Evolutionary conservation across 1,140 invertebrate species (phyloP).

Genomic region (Danaus plexippus): DNA sequence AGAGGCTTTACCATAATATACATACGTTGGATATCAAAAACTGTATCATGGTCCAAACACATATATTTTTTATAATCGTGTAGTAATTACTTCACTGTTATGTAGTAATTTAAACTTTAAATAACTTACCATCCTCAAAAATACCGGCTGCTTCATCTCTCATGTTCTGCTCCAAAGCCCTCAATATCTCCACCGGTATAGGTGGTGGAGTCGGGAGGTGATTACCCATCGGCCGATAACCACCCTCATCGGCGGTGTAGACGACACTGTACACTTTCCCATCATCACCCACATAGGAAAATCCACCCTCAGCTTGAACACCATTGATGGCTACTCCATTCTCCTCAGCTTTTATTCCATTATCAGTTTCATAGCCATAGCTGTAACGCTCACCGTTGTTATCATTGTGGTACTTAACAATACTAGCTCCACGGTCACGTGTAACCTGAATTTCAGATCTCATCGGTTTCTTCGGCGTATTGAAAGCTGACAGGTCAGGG

Average conservation of each 20-base stretch:
- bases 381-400: constrained; percentile 46
- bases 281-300: constrained; percentile 77
- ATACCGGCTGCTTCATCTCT: constrained; percentile 49
- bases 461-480: constrained; percentile 2
- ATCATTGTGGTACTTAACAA: constrained; percentile 37
- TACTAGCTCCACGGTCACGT: constrained; percentile 34
- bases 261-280: constrained; percentile 74
- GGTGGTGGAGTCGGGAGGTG: constrained; percentile 79
- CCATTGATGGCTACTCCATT: constrained; percentile 39
- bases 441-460: constrained; percentile 19
- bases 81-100: no score
- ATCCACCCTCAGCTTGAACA: constrained; percentile 69
- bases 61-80: no score
- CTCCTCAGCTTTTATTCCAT: constrained; percentile 75
- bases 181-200: constrained; percentile 78
- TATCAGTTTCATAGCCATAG: constrained; percentile 75
- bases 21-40: no score
- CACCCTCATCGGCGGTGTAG: constrained; percentile 73
- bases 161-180: constrained; percentile 69
- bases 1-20: no score
- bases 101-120: no score
- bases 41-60: no score
- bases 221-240: constrained; percentile 74
- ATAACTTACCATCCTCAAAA: constrained; percentile 48
- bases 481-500: constrained; percentile 14